Percentiles rank a stretch among this genome's conserved stretches.
These are phyloP conservation scores for Homalodisca vitripennis DNA, from an alignment of 1,140 invertebrate genomes.

Conservation along the genomic window DNA sequence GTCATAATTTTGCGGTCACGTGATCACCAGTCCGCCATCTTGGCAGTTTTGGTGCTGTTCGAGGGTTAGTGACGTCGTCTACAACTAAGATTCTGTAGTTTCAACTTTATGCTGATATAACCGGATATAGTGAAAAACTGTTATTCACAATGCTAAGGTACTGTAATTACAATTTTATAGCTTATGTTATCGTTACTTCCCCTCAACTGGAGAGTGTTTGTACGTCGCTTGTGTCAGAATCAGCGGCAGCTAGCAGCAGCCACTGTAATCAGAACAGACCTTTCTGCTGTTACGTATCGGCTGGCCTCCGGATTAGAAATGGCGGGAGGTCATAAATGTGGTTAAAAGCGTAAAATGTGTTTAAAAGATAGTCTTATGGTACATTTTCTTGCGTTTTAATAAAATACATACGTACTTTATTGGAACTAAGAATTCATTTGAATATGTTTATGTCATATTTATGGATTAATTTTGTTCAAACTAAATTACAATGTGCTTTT, in stretches of 20 bases:
- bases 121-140: no score
- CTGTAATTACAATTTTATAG: background rate
- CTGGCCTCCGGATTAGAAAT: conserved; percentile 21
- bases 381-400: no score
- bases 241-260: conserved; percentile 1
- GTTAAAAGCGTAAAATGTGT: no score
- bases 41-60: conserved; percentile 48
- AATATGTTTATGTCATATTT: conserved; percentile 3
- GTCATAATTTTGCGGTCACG: conserved; percentile 53
- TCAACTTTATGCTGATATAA: no score
- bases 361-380: no score
- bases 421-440: no score
- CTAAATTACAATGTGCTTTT: conserved; percentile 12
- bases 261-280: conserved; percentile 10
- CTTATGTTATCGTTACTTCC: background rate
- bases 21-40: conserved; percentile 55
- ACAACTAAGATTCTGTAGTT: conserved; percentile 31
- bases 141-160: background rate
- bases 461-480: conserved; percentile 2
- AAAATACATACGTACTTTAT: no score
- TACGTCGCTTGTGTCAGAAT: background rate
- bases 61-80: conserved; percentile 47
- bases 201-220: background rate
- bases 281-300: conserved; percentile 13
- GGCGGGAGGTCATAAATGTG: conserved; percentile 21